Evolutionary conservation across 2,113 vertebrate genomes (phyloP), one percentile per base, ranked within the genome.

Genomic region (Urocitellus parryii): DNA sequence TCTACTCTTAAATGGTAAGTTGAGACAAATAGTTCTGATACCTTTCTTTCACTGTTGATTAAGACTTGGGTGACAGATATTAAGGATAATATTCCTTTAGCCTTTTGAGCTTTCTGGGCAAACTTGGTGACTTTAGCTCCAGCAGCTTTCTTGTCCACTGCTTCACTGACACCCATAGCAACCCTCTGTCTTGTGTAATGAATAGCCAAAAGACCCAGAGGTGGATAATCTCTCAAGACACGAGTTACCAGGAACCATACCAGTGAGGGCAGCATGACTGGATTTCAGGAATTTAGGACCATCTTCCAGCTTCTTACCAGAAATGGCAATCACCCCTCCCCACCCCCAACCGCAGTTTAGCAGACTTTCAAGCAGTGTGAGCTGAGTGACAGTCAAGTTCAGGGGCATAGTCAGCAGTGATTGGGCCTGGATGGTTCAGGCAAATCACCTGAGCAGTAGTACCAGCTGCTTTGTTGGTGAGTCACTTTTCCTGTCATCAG

Each of bases 281-380:
- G 99, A 99, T 85, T 99, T 99, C 86, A 99, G 98, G 97, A 98
- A 99, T 79, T 99, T 99, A 20, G 99, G 99, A 77, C 99, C 99
- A 98, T 99, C 99, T 97, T 99, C 99, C 97, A 99, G 98, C 97
- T 99, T 99, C 97, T 99, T 99, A 89, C 99, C 99, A 2, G 99
- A 99, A 61, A 97, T 99, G 99, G 63, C 99, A 99, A 94, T 99
- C 99, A 0, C 99, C 95, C 99, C 99, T 27, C 4, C 65, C 32
- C 2, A 5, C 22, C 58, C 24, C 58, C 24, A 2, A 10, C 67
- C 13, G 5, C 51, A 32, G 48, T 22, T 67, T 45, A 80, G 45
- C 17, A 80, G 51, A 78, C 2, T 27, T 45, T 48, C 37, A 61
- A 42, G 17, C 37, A 24, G 10, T 25, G 48, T n/a, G 45, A 86